Evolutionary conservation across 2,888 invertebrate species (phyloP).

Genomic region (Lamellibrachia satsuma): DNA sequence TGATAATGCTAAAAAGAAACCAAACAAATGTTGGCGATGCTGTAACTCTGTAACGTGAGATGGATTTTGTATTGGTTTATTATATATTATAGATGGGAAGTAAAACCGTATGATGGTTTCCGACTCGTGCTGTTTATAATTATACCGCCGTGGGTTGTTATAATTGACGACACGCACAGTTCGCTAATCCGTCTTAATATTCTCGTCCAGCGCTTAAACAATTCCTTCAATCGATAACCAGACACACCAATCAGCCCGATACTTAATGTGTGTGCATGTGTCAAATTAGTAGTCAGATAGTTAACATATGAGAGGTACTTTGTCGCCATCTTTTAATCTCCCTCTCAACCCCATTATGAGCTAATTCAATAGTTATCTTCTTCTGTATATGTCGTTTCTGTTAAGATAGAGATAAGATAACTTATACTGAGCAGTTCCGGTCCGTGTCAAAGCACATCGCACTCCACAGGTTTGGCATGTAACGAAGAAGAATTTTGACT

Average conservation of each 20-base stretch:
- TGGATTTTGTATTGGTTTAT: neutral
- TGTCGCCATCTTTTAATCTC: no score
- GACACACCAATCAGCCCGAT: neutral
- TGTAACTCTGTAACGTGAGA: conserved; percentile 4
- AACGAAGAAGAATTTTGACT: no score
- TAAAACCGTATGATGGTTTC: conserved; percentile 13
- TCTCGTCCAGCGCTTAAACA: neutral
- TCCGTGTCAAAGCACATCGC: no score
- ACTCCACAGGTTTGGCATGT: no score
- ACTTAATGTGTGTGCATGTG: neutral
- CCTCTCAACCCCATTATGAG: no score
- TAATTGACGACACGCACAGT: neutral
- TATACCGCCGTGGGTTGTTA: neutral
- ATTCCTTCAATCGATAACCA: neutral
- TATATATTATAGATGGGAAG: conserved; percentile 11
- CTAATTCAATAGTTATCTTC: no score
- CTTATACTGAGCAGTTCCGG: no score
- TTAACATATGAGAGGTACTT: no score
- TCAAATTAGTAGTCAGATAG: no score
- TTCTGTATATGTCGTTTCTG: no score
- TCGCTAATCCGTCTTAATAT: neutral
- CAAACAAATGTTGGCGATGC: conserved; percentile 12
- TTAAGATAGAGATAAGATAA: no score
- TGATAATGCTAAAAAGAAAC: conserved; percentile 6
- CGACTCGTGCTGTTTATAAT: conserved; percentile 17